phyloP scores from a whole-genome alignment of 2,113 vertebrate species.

The Leptobrachium leishanense region DNA sequence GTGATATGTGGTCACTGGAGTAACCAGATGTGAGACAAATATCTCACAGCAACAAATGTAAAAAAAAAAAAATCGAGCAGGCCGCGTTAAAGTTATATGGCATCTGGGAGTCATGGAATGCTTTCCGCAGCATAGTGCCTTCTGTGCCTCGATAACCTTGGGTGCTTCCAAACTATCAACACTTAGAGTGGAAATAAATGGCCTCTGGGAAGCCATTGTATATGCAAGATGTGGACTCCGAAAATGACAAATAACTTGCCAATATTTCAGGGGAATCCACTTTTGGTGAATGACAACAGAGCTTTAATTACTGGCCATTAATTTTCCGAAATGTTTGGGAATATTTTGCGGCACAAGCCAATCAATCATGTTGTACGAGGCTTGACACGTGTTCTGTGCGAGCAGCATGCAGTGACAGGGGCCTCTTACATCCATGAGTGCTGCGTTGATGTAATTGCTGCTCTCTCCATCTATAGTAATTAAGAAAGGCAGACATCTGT shows the following conservation, averaged over 20 bases:
- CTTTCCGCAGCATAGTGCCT: no score
- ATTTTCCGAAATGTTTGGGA: conserved; percentile 28
- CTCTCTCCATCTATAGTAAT: conserved; percentile 98
- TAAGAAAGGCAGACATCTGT: conserved; percentile 97
- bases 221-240: conserved; percentile 27
- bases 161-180: conserved; percentile 8
- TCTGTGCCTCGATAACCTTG: conserved; percentile 23
- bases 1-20: conserved; percentile 26
- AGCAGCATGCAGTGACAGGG: conserved; percentile 54
- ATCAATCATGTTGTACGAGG: conserved; percentile 38
- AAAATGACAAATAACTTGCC: conserved; percentile 43
- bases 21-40: conserved; percentile 29
- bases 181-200: conserved; percentile 38
- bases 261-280: conserved; percentile 32
- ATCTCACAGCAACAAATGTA: conserved; percentile 10
- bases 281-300: conserved; percentile 29
- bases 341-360: neutral
- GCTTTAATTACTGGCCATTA: conserved; percentile 41
- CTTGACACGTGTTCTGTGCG: neutral
- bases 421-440: conserved; percentile 97
- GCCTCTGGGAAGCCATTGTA: conserved; percentile 28
- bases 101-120: conserved; percentile 23
- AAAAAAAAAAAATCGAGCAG: neutral
- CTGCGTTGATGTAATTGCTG: conserved; percentile 99
- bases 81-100: conserved; percentile 14